These are phyloP conservation scores for Adineta ricciae DNA, from an alignment of 2,888 invertebrate genomes.

Conservation along the genomic window DNA sequence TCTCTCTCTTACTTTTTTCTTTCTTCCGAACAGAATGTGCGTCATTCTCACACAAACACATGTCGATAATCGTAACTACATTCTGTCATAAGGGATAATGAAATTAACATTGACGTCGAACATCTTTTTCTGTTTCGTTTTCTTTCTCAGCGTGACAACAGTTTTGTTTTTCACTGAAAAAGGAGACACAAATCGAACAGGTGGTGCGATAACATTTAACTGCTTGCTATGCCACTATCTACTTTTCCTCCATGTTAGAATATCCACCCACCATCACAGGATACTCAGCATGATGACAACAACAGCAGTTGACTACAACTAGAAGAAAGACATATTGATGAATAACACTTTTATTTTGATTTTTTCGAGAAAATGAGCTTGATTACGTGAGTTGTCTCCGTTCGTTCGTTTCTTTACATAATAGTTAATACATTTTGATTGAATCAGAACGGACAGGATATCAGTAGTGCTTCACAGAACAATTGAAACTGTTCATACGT, in stretches of 20 bases:
- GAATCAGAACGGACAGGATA: background rate
- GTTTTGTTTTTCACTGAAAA: too few relatives aligned
- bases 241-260: background rate
- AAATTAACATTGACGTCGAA: background rate
- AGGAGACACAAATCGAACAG: background rate
- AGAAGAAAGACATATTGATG: background rate
- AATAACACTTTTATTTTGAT: background rate
- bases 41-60: background rate
- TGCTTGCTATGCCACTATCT: background rate
- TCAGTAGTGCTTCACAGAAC: background rate
- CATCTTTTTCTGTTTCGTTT: background rate
- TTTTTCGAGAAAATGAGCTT: too few relatives aligned
- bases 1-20: background rate
- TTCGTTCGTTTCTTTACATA: too few relatives aligned
- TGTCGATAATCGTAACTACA: background rate
- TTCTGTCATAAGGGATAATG: background rate
- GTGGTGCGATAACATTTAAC: background rate
- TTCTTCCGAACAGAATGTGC: background rate
- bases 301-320: background rate
- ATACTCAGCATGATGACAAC: background rate
- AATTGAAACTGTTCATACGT: background rate
- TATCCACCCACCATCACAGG: background rate
- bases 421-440: background rate
- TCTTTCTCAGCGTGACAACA: background rate
- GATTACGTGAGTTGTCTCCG: too few relatives aligned